Percentiles rank a stretch among this genome's conserved stretches.
Evolutionary conservation across 2,797 vertebrate genomes (phyloP).

Genomic region (Uromys caudimaculatus): DNA sequence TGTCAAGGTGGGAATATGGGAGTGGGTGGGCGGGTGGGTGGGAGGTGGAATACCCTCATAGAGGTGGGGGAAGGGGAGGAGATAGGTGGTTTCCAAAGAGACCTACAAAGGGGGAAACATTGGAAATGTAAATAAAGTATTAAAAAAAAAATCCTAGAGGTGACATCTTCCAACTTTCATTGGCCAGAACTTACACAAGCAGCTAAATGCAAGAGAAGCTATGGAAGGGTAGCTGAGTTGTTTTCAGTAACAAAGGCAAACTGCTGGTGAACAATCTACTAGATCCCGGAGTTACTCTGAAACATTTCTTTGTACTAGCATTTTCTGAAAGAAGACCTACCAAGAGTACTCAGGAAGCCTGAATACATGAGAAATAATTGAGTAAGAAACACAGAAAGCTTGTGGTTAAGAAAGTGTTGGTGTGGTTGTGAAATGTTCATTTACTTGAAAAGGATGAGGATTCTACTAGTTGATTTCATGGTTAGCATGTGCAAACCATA

Average conservation of each 20-base stretch:
- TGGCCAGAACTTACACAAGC: neutral
- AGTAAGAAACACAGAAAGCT: slow-evolving; percentile 9
- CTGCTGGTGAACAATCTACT: neutral
- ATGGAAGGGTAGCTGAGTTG: neutral
- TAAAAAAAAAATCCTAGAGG: neutral
- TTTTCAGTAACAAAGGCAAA: neutral
- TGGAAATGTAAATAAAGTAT: too few species aligned
- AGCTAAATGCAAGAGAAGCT: neutral
- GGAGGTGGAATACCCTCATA: too few species aligned
- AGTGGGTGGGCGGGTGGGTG: too few species aligned
- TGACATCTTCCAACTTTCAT: neutral
- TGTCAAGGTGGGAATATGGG: too few species aligned
- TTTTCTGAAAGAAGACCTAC: slow-evolving; percentile 38
- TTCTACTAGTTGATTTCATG: slow-evolving; percentile 4
- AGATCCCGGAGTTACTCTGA: neutral
- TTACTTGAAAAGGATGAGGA: neutral
- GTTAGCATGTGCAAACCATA: slow-evolving; percentile 29
- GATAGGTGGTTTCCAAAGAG: too few species aligned
- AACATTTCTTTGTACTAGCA: neutral
- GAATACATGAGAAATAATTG: slow-evolving; percentile 39
- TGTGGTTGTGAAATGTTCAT: neutral
- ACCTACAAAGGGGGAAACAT: too few species aligned
- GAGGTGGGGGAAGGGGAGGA: too few species aligned
- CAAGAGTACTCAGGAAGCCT: neutral
- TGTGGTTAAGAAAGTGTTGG: slow-evolving; percentile 19